Evolutionary conservation across 92 coral and sea anemone genomes (phyloP).

Genomic region (Montipora capitata): DNA sequence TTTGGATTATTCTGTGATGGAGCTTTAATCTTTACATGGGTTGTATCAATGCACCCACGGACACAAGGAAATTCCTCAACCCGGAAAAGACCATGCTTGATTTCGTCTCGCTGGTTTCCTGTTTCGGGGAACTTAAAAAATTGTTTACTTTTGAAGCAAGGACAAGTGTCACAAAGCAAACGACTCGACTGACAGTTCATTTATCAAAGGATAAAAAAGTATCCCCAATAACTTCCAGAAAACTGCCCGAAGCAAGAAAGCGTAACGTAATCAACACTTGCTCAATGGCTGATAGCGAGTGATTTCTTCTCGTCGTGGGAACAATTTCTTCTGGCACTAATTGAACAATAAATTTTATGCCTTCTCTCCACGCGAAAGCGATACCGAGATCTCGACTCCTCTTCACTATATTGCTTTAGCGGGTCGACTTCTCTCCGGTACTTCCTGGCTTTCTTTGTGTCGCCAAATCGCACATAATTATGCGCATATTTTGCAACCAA

Average conservation of each 20-base stretch:
- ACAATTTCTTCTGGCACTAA: conserved; percentile 41
- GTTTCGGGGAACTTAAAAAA: conserved; percentile 35
- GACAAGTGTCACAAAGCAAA: conserved; percentile 48
- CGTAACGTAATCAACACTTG: conserved; percentile 70
- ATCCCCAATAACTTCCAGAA: conserved; percentile 71
- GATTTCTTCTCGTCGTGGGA: conserved; percentile 53
- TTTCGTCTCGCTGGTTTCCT: conserved; percentile 5
- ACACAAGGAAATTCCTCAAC: conserved; percentile 49
- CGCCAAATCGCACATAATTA: too few species aligned
- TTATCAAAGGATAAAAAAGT: conserved; percentile 54
- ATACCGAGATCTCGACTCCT: neutral
- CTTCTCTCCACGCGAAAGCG: conserved; percentile 16
- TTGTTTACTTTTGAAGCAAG: conserved; percentile 39
- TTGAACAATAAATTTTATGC: conserved; percentile 16
- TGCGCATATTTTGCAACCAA: too few species aligned
- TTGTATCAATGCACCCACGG: conserved; percentile 40
- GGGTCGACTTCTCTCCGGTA: conserved; percentile 21
- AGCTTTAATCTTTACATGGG: conserved; percentile 20
- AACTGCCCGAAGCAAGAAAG: conserved; percentile 66
- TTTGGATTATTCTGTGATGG: too few species aligned
- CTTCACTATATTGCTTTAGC: neutral
- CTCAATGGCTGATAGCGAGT: conserved; percentile 37
- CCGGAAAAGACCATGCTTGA: conserved; percentile 30
- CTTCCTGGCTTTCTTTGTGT: neutral
- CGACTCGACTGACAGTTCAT: conserved; percentile 66